These are phyloP conservation scores for Ophthalmolycus amberensis DNA, from an alignment of 2,113 vertebrate species.

Conservation along the genomic window DNA sequence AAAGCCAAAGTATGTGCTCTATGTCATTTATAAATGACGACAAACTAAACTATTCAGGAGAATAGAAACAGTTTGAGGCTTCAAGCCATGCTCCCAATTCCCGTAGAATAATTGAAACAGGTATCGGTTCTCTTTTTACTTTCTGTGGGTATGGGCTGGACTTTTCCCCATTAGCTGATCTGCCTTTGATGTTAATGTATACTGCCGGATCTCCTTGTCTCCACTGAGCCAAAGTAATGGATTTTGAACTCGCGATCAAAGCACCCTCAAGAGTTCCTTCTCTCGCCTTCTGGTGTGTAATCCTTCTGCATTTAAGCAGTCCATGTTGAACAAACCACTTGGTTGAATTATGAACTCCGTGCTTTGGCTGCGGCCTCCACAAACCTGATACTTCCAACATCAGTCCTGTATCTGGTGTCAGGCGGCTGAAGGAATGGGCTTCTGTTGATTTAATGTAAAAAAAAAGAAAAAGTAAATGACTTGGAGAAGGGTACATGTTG, in stretches of 20 bases:
- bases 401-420: background rate
- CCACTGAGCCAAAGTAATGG: conserved; percentile 62
- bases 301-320: conserved; percentile 54
- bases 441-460: conserved; percentile 36
- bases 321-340: conserved; percentile 61
- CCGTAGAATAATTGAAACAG: conserved; percentile 47
- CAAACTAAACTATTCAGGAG: conserved; percentile 38
- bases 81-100: conserved; percentile 24
- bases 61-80: conserved; percentile 41
- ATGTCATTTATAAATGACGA: background rate
- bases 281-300: conserved; percentile 46
- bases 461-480: background rate
- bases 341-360: conserved; percentile 35
- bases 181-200: conserved; percentile 75
- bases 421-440: background rate
- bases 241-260: conserved; percentile 74
- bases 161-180: conserved; percentile 60
- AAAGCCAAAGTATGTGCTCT: background rate
- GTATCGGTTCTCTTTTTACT: conserved; percentile 33
- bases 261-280: conserved; percentile 45
- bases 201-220: conserved; percentile 65
- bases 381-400: conserved; percentile 10
- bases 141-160: conserved; percentile 34
- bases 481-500: conserved; percentile 12
- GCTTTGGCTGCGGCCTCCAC: conserved; percentile 18